Percentiles rank a stretch among this genome's conserved stretches.
These are phyloP conservation scores for Cydia pomonella DNA, from an alignment of 1,140 invertebrate genomes.

Conservation along the genomic window DNA sequence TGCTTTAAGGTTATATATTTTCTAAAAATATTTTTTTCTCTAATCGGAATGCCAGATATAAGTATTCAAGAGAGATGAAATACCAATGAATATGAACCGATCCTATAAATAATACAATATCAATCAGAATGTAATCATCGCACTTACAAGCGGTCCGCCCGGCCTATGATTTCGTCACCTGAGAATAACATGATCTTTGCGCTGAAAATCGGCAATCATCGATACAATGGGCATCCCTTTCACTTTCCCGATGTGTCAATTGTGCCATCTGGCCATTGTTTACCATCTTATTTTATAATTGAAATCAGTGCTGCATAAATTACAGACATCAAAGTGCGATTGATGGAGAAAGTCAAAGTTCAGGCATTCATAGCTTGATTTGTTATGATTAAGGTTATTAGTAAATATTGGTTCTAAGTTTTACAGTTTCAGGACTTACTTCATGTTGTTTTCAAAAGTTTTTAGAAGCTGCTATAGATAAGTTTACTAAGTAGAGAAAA, in stretches of 20 bases:
- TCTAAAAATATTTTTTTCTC: too few relatives aligned
- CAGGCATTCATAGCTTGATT: background rate
- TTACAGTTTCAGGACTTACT: background rate
- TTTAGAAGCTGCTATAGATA: too few relatives aligned
- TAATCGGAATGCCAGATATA: background rate
- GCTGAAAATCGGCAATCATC: conserved; percentile 52
- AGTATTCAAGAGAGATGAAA: background rate
- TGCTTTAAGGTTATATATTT: too few relatives aligned
- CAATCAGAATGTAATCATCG: conserved; percentile 4
- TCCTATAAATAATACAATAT: conserved; percentile 36
- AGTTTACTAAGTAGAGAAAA: too few relatives aligned
- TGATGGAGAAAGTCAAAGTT: conserved; percentile 16
- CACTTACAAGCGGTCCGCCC: conserved; percentile 35
- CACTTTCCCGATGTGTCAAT: conserved; percentile 68
- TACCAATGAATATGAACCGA: conserved; percentile 36
- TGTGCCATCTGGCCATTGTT: conserved; percentile 50
- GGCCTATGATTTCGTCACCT: conserved; percentile 35
- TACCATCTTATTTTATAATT: conserved; percentile 35
- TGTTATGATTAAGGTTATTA: background rate
- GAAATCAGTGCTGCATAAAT: conserved; percentile 24
- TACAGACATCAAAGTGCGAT: conserved; percentile 14
- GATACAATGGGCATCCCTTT: conserved; percentile 70
- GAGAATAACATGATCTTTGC: conserved; percentile 76
- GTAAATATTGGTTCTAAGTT: background rate
- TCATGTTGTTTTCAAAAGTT: background rate